phyloP scores from a whole-genome alignment of 2,113 vertebrate genomes.

The Chlorodrepanis virens region DNA sequence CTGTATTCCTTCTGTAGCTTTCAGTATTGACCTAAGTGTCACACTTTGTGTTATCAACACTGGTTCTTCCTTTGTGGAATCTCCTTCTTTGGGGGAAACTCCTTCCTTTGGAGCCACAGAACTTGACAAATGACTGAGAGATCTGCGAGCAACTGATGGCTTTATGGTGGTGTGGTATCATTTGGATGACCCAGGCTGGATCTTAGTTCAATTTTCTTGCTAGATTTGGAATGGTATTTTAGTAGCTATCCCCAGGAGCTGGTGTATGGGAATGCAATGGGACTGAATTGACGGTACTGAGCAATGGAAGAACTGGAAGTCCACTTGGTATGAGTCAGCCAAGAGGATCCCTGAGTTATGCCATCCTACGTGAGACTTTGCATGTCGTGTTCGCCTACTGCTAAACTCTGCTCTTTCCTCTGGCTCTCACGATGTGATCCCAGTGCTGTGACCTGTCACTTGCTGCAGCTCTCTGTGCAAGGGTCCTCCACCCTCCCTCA shows the following conservation, averaged over 20 bases:
- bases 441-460: background rate
- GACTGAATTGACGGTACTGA: background rate
- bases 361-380: background rate
- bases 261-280: background rate
- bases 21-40: background rate
- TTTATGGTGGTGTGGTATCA: background rate
- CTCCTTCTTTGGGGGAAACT: background rate
- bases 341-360: background rate
- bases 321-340: background rate
- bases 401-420: background rate
- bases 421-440: fast-evolving
- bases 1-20: background rate
- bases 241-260: background rate
- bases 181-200: background rate
- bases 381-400: fast-evolving
- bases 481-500: background rate
- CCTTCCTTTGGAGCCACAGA: background rate
- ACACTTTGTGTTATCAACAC: background rate
- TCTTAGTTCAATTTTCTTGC: background rate
- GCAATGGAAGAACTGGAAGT: background rate
- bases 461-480: background rate
- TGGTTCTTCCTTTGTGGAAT: background rate
- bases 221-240: background rate
- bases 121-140: background rate
- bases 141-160: background rate